Base-by-base conservation (phyloP, 1,140 invertebrate genomes). In the Eciton burchellii region DNA sequence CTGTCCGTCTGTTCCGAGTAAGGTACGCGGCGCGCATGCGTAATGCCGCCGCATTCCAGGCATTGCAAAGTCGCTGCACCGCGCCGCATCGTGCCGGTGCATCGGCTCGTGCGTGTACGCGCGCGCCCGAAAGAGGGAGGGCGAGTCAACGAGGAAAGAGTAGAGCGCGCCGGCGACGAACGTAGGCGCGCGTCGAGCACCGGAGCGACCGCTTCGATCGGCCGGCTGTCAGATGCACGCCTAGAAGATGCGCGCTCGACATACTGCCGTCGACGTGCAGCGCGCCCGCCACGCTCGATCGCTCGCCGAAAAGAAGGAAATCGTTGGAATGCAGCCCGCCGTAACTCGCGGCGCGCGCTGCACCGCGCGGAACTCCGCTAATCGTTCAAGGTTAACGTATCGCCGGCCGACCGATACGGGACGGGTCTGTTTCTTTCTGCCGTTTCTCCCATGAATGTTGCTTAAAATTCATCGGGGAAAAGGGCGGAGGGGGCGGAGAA, bases 11-110 rank as follows among this genome's bases (percentile, higher is more conserved):
- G 90, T 93, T 93, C 92, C 89, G 89, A 93, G 92, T 92, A 92
- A 91, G 91, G 89, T 91, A 93, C 91, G 91, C 91, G 90, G 83
- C 82, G 92, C 93, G 93, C 93, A 94, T 94, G 93, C 92, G 91
- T 93, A 93, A 93, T 93, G 91, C 89, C 88, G 89, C 84, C 88
- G 90, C 92, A 94, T 93, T 94, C 93, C 92, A 91, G 52, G 84
- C 92, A 93, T 94, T 90, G 91, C 90, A 54, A 89, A 88, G 86
- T 89, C 90, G 90, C 87, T 90, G 87, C 86, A 90, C 86, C 88
- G 88, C 88, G 56, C 24, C 56, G 71, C 72, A 85, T 21, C 89
- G 86, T 85, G 88, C 81, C 85, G 62, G 87, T 88, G 86, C 89
- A 90, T 91, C 88, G 89, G 29, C 79, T 70, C 76, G 82, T 77